These are phyloP conservation scores for Gobio gobio DNA, from an alignment of 2,113 vertebrate genomes.

Conservation along the genomic window DNA sequence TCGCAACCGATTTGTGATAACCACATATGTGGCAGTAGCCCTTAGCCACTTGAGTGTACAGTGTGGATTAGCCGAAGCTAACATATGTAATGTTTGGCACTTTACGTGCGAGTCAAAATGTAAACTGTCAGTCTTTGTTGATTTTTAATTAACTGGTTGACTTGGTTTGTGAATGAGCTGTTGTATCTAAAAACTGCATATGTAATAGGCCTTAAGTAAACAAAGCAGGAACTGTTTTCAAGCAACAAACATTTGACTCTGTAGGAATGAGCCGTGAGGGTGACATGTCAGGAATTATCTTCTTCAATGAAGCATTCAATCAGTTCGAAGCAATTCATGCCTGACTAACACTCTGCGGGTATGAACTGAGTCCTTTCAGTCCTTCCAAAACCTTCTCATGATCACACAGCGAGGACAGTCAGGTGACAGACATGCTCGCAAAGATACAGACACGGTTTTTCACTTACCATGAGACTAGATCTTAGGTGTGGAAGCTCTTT, in stretches of 20 bases:
- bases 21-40: background rate
- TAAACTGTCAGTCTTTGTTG: conserved; percentile 19
- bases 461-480: conserved; percentile 46
- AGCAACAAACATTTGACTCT: conserved; percentile 23
- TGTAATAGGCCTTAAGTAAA: conserved; percentile 17
- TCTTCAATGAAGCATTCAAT: conserved; percentile 43
- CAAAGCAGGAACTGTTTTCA: conserved; percentile 19
- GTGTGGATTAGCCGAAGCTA: background rate
- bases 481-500: conserved; percentile 22
- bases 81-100: conserved; percentile 32
- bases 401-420: conserved; percentile 10
- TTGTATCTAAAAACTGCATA: background rate
- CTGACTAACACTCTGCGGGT: conserved; percentile 33
- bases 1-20: background rate
- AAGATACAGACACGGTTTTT: conserved; percentile 52
- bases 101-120: background rate
- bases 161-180: conserved; percentile 29
- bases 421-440: conserved; percentile 25
- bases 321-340: conserved; percentile 33
- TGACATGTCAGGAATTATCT: conserved; percentile 37
- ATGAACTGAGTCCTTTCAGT: conserved; percentile 40
- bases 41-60: background rate
- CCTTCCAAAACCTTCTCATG: conserved; percentile 25
- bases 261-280: conserved; percentile 27
- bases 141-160: conserved; percentile 36